These are phyloP conservation scores for Aspidapion aeneum DNA, from an alignment of 2,888 invertebrate species.

Conservation along the genomic window DNA sequence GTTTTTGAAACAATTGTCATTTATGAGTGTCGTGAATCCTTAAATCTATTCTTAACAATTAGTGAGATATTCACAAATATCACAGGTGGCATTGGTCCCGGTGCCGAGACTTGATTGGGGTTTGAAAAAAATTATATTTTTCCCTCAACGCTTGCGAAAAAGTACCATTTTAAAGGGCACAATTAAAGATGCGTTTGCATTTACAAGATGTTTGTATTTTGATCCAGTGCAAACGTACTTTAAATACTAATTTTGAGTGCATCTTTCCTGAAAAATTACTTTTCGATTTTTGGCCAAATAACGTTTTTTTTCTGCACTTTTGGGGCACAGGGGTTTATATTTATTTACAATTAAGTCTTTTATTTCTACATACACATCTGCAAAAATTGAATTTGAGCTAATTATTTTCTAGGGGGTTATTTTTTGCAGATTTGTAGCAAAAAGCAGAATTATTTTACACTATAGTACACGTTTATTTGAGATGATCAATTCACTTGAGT, in stretches of 20 bases:
- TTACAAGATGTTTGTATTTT: slow-evolving; percentile 2
- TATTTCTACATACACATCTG: neutral
- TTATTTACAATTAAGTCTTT: too few relatives aligned
- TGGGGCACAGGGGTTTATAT: neutral
- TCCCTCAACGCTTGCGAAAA: neutral
- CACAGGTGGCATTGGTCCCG: slow-evolving; percentile 51
- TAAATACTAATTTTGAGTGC: too few relatives aligned
- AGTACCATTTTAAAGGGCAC: neutral
- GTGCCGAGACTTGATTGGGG: slow-evolving; percentile 46
- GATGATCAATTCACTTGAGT: too few relatives aligned
- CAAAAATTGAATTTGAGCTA: neutral
- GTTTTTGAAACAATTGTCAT: too few relatives aligned
- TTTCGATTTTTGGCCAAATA: too few relatives aligned
- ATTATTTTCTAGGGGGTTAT: neutral
- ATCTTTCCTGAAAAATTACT: too few relatives aligned
- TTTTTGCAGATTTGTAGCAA: neutral
- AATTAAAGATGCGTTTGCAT: neutral
- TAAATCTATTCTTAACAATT: slow-evolving; percentile 41
- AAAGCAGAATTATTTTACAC: too few relatives aligned
- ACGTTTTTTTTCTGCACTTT: neutral
- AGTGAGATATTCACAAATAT: slow-evolving; percentile 50
- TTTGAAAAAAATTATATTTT: slow-evolving; percentile 19
- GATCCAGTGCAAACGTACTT: too few relatives aligned
- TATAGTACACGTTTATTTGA: too few relatives aligned
- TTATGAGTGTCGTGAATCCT: too few relatives aligned